phyloP scores from a whole-genome alignment of 2,888 invertebrate genomes.

The Rotaria socialis region DNA sequence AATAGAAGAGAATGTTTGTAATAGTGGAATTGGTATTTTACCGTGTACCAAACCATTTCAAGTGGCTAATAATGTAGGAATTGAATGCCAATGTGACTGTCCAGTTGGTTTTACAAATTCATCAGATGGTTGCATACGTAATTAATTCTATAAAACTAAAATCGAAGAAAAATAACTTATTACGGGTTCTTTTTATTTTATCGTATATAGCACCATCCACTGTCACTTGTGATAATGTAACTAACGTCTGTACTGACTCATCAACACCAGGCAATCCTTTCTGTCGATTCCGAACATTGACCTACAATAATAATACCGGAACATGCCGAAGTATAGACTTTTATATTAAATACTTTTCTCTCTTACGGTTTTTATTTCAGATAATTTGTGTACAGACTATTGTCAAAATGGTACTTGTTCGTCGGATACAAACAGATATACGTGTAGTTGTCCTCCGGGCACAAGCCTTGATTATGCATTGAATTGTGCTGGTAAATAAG shows the following conservation, averaged over 20 bases:
- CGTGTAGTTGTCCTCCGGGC: not conserved
- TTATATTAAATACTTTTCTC: not conserved
- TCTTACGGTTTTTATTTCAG: not conserved
- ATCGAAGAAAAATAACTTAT: not conserved
- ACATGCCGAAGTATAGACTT: not conserved
- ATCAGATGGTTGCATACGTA: not conserved
- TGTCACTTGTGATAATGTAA: not conserved
- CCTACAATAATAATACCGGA: not conserved
- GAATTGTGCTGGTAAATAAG: conserved; percentile 19
- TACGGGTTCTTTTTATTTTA: not conserved
- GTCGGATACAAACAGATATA: not conserved
- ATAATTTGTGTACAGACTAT: not conserved
- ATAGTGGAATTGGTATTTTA: not conserved
- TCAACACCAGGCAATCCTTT: not conserved
- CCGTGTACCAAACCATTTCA: not conserved
- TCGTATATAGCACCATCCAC: not conserved
- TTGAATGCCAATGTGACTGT: not conserved
- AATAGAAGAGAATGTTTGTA: not conserved
- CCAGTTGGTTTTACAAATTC: not conserved
- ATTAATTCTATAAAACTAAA: not conserved
- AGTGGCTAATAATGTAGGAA: not conserved
- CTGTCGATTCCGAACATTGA: not conserved
- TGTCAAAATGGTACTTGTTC: not conserved
- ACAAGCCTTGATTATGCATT: not conserved
- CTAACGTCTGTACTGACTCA: not conserved